Evolutionary conservation across 1,140 invertebrate genomes (phyloP), one percentile per base, ranked within the genome.

Genomic region (Nautilus pompilius): DNA sequence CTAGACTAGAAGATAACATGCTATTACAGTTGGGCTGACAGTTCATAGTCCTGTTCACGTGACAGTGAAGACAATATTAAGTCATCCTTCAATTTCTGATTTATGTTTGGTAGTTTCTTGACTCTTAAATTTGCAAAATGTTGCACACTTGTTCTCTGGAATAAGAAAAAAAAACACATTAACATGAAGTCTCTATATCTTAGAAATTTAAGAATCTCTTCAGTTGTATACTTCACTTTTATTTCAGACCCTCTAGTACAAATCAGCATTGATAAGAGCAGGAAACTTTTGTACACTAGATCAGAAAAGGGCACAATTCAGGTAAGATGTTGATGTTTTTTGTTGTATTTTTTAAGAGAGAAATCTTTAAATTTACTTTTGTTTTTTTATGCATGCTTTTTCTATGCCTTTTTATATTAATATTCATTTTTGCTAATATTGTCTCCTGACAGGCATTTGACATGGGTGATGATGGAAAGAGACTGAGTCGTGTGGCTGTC

Each of bases 271-370:
- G 97, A 99, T 80, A 90, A 97, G 76, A 89, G 88, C 30, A 86
- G 96, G 58, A 88, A 96, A 77, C 91, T 99, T 74, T 80, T 99
- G 6, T 99, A 95, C 76, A 90, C 93, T 28, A 84, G 96, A 5
- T 92, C 92, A 62, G 82, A 86, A 68, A 84, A 85, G 63, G 84
- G 86, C n/a, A 84, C 81, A 8, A 82, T 88, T 69, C 81, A 85
- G 71, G 84, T 85, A 67, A 65, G 66, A 17, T 29, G 63, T 55
- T 26, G 30, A 54, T 20, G 33, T n/a, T n/a, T n/a, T n/a, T n/a
- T n/a, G n/a, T n/a, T n/a, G n/a, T n/a, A n/a, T n/a, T n/a, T n/a
- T n/a, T n/a, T n/a, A n/a, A n/a, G n/a, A n/a, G n/a, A n/a, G n/a
- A n/a, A n/a, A n/a, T n/a, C n/a, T n/a, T n/a, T n/a, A 41, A 10